These are phyloP conservation scores for Clarias pachynema DNA, from an alignment of 2,797 vertebrate genomes.

Conservation along the genomic window DNA sequence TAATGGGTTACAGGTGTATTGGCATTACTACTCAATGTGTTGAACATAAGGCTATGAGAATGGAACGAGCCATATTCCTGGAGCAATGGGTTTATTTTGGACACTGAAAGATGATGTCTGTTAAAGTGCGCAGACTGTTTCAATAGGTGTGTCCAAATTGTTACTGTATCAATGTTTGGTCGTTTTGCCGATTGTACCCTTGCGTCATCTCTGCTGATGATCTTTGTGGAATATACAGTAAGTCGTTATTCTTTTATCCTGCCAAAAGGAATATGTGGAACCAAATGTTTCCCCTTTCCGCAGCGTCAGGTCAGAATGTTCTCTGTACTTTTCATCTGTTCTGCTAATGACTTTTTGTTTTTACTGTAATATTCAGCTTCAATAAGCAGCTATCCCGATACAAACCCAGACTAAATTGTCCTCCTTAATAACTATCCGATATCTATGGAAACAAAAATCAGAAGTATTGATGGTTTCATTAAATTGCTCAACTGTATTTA, in stretches of 20 bases:
- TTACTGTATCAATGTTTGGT: neutral
- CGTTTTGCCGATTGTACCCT: neutral
- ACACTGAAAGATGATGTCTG: constrained; percentile 54
- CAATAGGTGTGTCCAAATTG: constrained; percentile 42
- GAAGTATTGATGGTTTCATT: neutral
- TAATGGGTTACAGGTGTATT: constrained; percentile 60
- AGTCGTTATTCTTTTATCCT: constrained; percentile 39
- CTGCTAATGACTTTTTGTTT: neutral
- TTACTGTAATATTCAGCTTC: neutral
- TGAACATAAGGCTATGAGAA: neutral
- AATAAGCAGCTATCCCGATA: neutral
- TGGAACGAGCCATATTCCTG: constrained; percentile 39
- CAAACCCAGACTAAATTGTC: neutral
- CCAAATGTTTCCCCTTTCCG: constrained; percentile 18
- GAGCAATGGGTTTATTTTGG: constrained; percentile 18
- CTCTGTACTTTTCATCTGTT: constrained; percentile 18
- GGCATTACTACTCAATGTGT: constrained; percentile 31
- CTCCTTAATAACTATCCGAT: neutral
- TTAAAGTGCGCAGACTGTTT: constrained; percentile 56
- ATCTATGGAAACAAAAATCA: neutral
- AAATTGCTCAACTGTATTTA: neutral
- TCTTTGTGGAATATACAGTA: constrained; percentile 52
- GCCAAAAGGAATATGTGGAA: constrained; percentile 25
- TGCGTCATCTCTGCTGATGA: constrained; percentile 49
- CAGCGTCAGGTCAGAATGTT: constrained; percentile 20